Percentiles rank a stretch among this genome's conserved stretches.
Evolutionary conservation across 2,113 vertebrate genomes (phyloP).

Genomic region (Myocastor coypus): DNA sequence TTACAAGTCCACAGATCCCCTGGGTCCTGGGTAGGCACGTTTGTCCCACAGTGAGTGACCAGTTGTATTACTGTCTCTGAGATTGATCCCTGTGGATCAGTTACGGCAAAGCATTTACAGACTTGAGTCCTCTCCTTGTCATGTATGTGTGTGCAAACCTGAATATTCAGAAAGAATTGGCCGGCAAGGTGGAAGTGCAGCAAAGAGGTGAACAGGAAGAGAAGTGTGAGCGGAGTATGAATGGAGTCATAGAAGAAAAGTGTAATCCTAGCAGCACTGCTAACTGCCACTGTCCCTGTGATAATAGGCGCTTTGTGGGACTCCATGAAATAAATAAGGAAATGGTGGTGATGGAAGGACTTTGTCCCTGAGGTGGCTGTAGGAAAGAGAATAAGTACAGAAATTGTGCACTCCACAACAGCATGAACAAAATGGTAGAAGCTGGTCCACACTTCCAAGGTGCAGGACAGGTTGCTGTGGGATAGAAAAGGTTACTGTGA

Average conservation of each 20-base stretch:
- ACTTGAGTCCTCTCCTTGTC: background rate
- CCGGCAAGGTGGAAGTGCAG: background rate
- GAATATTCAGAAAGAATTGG: background rate
- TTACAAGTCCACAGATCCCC: background rate
- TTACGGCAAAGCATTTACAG: background rate
- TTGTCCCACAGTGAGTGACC: background rate
- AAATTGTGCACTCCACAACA: background rate
- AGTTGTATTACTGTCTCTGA: background rate
- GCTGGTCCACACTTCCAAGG: background rate
- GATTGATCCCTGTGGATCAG: background rate
- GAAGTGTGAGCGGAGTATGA: background rate
- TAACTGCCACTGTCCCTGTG: background rate
- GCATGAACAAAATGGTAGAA: background rate
- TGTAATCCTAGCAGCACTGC: background rate
- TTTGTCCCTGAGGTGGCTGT: background rate
- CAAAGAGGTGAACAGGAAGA: conserved; percentile 23
- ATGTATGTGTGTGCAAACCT: conserved; percentile 10
- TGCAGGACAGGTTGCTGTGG: background rate
- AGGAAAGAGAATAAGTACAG: background rate
- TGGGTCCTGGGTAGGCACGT: background rate
- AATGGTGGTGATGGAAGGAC: background rate
- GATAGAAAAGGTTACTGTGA: background rate
- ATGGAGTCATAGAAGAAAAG: background rate
- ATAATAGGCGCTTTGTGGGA: background rate
- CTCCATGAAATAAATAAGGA: background rate